phyloP scores from a whole-genome alignment of 2,113 vertebrate genomes.

The Scomber scombrus region DNA sequence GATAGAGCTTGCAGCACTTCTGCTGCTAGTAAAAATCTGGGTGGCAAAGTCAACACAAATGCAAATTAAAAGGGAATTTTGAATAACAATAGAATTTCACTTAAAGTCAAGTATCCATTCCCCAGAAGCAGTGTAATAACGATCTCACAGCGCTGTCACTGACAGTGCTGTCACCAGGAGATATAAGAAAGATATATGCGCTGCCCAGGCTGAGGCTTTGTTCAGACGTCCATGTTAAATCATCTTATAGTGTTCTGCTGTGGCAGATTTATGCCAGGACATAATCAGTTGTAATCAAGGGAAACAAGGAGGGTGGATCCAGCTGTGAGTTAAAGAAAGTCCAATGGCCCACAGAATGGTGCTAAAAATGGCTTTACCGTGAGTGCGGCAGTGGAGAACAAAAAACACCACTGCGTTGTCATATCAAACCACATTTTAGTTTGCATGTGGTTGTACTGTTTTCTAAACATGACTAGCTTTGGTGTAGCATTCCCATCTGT shows the following conservation, averaged over 20 bases:
- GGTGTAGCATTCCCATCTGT: slow-evolving; percentile 51
- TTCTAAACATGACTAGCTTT: slow-evolving; percentile 45
- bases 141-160: slow-evolving; percentile 44
- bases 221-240: slow-evolving; percentile 56
- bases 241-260: slow-evolving; percentile 25
- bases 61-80: slow-evolving; percentile 56
- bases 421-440: slow-evolving; percentile 41
- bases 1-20: slow-evolving; percentile 44
- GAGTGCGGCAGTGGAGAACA: slow-evolving; percentile 24
- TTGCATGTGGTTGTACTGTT: slow-evolving; percentile 41
- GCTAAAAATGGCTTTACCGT: slow-evolving; percentile 58
- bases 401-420: slow-evolving; percentile 37
- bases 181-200: slow-evolving; percentile 40
- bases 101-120: slow-evolving; percentile 49
- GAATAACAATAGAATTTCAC: slow-evolving; percentile 47
- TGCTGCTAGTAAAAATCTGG: not conserved
- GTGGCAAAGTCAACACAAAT: slow-evolving; percentile 44
- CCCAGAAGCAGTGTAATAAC: slow-evolving; percentile 40
- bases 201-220: slow-evolving; percentile 30
- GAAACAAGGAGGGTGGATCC: slow-evolving; percentile 50
- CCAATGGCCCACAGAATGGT: slow-evolving; percentile 30
- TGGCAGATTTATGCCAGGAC: slow-evolving; percentile 57
- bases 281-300: slow-evolving; percentile 63
- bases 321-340: slow-evolving; percentile 36
- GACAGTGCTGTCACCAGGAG: slow-evolving; percentile 51